Percentiles rank a stretch among this genome's conserved stretches.
Conservation (phyloP, 2,888 invertebrate genomes). For the Leucozona laternaria region DNA sequence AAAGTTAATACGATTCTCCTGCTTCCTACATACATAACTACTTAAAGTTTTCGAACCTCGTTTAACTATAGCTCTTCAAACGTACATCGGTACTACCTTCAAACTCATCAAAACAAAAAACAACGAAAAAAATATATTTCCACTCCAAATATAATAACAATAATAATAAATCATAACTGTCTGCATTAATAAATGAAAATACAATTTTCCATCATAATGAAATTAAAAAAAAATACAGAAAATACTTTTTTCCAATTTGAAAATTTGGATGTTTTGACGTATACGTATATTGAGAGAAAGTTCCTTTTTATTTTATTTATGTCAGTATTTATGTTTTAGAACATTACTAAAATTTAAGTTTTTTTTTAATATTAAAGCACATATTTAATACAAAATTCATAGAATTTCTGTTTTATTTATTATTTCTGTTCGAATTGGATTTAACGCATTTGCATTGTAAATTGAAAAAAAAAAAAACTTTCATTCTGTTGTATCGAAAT, state of each 20-base stretch:
- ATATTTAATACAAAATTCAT: slow-evolving; percentile 63
- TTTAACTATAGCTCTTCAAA: slow-evolving; percentile 20
- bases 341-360: slow-evolving; percentile 21
- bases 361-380: slow-evolving; percentile 49
- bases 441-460: slow-evolving; percentile 68
- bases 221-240: slow-evolving; percentile 43
- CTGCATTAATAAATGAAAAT: neutral
- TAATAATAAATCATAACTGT: slow-evolving; percentile 6
- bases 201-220: slow-evolving; percentile 2
- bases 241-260: slow-evolving; percentile 72
- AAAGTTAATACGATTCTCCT: neutral
- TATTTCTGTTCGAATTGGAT: slow-evolving; percentile 54
- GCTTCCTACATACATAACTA: neutral
- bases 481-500: slow-evolving; percentile 32
- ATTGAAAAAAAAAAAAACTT: slow-evolving; percentile 7
- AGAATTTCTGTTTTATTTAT: slow-evolving; percentile 46
- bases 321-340: slow-evolving; percentile 66
- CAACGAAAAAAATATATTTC: neutral
- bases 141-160: neutral
- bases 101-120: neutral
- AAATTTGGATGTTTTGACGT: slow-evolving; percentile 77
- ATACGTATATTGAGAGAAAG: slow-evolving; percentile 58
- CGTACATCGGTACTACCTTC: neutral
- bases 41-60: neutral
- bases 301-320: slow-evolving; percentile 48